Base-by-base conservation (phyloP, 1,140 invertebrate genomes). In the Dolichoris vasculosae region DNA sequence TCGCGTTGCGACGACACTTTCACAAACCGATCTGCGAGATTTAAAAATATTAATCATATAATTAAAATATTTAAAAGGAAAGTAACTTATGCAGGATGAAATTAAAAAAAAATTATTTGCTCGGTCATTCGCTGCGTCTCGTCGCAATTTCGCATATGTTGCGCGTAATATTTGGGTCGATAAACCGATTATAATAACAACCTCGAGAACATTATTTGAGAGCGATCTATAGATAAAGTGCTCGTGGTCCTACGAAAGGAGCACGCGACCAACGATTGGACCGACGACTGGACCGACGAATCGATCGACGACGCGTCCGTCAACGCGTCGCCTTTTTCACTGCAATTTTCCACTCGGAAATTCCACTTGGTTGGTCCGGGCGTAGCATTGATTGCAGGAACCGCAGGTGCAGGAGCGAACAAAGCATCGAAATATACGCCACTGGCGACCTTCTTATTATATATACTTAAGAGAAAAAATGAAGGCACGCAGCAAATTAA, bases 251-350 rank as follows among this genome's bases (percentile, higher is more conserved):
- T 30, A 8, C 35, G 59, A 79, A 79, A 79, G 69, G 71, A 78
- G 75, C 63, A 84, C 76, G 76, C 59, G 32, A 51, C 6, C 43
- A 77, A 23, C 8, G 26, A 30, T 48, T n/a, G n/a, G n/a, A n/a
- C n/a, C n/a, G n/a, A n/a, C n/a, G n/a, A n/a, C n/a, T n/a, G n/a
- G n/a, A n/a, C n/a, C n/a, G n/a, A n/a, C n/a, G n/a, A n/a, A n/a
- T n/a, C n/a, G n/a, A n/a, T n/a, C n/a, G n/a, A n/a, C n/a, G n/a
- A 9, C 89, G 89, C 90, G 90, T 26, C 1, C 38, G 40, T 40
- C 55, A 26, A 15, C 32, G 17, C 26, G 51, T 2, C 32, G 55
- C 30, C 55, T 11, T 43, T 80, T 43, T 43, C 32, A 90, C 89
- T 92, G 90, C 90, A 75, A 81, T 85, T 85, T 80, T 75, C 67